These are phyloP conservation scores for Jaculus jaculus DNA, from an alignment of 2,113 vertebrate genomes.

Conservation along the genomic window DNA sequence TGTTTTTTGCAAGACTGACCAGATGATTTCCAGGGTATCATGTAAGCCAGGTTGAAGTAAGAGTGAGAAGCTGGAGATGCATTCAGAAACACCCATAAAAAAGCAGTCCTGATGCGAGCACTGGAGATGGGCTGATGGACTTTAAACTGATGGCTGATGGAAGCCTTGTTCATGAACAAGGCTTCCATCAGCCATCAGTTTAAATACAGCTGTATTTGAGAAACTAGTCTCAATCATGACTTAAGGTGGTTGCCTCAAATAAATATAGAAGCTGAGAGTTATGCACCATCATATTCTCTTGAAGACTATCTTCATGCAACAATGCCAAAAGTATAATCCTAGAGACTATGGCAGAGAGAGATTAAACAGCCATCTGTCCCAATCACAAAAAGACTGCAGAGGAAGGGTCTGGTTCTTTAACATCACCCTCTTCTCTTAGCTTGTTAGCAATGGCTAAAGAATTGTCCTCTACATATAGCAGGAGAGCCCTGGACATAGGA, in stretches of 20 bases:
- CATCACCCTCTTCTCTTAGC: background rate
- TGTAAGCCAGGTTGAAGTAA: background rate
- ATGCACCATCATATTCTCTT: background rate
- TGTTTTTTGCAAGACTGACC: background rate
- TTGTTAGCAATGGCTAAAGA: constrained; percentile 37
- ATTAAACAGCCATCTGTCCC: fast-evolving
- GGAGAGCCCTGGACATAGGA: background rate
- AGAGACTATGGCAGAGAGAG: background rate
- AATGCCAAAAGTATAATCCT: fast-evolving
- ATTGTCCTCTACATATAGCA: background rate
- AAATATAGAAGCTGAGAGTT: background rate
- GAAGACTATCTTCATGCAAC: background rate
- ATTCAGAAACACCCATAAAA: fast-evolving
- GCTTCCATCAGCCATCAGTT: too few species aligned
- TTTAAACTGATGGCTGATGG: background rate
- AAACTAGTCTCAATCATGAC: background rate
- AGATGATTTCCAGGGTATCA: too few species aligned
- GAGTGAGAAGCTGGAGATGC: fast-evolving
- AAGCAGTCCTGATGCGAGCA: background rate
- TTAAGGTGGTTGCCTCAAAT: background rate
- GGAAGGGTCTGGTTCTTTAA: background rate
- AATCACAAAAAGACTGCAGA: background rate
- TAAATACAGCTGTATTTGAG: background rate
- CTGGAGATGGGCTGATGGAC: too few species aligned
- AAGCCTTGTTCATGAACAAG: background rate